Evolutionary conservation across 2,113 vertebrate species (phyloP).

Genomic region (Protobothrops mucrosquamatus): DNA sequence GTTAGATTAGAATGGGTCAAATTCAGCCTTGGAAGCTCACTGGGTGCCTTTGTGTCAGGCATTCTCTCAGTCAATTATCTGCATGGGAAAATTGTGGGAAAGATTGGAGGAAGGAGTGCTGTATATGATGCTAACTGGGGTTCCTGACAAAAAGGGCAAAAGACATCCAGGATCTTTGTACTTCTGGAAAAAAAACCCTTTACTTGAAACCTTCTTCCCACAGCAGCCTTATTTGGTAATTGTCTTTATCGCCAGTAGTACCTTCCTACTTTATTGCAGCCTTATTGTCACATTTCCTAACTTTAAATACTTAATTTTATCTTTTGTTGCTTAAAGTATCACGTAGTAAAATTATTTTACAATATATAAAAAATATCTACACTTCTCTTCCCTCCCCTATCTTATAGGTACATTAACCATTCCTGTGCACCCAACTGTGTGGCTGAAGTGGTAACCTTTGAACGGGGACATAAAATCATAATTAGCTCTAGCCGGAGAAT

Average conservation of each 20-base stretch:
- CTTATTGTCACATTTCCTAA: neutral
- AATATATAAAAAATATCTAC: neutral
- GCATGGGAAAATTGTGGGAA: neutral
- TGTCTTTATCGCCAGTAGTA: neutral
- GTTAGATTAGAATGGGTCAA: neutral
- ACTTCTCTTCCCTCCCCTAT: neutral
- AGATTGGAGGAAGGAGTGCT: neutral
- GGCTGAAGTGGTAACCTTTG: slow-evolving; percentile 93
- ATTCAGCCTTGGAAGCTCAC: neutral
- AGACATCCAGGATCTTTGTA: neutral
- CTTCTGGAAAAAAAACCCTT: neutral
- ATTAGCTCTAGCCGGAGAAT: slow-evolving; percentile 96
- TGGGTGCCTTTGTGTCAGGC: neutral
- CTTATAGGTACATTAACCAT: slow-evolving; percentile 92
- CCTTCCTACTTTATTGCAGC: neutral
- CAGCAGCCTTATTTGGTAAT: neutral
- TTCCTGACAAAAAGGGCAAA: neutral
- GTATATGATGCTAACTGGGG: neutral
- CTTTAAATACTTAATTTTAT: neutral
- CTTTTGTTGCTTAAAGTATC: neutral
- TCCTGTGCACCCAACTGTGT: slow-evolving; percentile 96
- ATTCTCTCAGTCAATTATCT: neutral
- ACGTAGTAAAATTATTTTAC: neutral
- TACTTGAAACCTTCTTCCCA: neutral
- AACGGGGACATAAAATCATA: slow-evolving; percentile 96